Base-by-base conservation (phyloP, 2,113 vertebrate species). In the Arvicanthis niloticus region DNA sequence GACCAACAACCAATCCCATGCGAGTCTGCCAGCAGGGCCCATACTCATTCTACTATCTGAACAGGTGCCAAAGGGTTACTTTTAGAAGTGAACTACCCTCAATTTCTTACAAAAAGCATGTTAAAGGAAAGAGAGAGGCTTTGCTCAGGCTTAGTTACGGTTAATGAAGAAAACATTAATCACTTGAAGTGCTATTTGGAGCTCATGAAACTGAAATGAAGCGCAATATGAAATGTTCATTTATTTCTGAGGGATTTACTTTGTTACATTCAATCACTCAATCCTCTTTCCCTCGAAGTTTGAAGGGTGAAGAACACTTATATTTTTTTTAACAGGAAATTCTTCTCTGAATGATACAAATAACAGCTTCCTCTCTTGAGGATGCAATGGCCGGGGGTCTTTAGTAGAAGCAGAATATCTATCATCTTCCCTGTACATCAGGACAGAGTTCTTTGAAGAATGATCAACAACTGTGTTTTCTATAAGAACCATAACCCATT, bases 141-240 rank as follows among this genome's bases (percentile, higher is more conserved):
- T 98, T 98, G 81, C 89, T 97, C 58, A 67, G 97, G 98, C 96
- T 89, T 97, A 97, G 97, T 95, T 97, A 98, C 78, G 93, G 98
- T 98, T 98, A 98, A 98, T 98, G 97, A 97, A 98, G 97, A 98
- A 98, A 98, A 98, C 97, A 98, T 97, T 98, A 98, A 98, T 99
- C 98, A 99, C 95, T 97, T 97, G 95, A 98, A 98, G 98, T 96
- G 89, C 93, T 98, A 93, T 98, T 98, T 96, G 96, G 97, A 98
- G 98, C 96, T 98, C 94, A 91, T 97, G 96, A 98, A 98, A 98
- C 95, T 95, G 96, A 98, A 98, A 98, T 97, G 95, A 98, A 97
- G 98, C 91, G 24, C 97, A 97, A 96, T 96, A 98, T 98, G 97
- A 98, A 98, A 98, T 98, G 98, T 77, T 97, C 98, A 98, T 98